phyloP scores from a whole-genome alignment of 2,113 vertebrate species.

The Varanus salvator region DNA sequence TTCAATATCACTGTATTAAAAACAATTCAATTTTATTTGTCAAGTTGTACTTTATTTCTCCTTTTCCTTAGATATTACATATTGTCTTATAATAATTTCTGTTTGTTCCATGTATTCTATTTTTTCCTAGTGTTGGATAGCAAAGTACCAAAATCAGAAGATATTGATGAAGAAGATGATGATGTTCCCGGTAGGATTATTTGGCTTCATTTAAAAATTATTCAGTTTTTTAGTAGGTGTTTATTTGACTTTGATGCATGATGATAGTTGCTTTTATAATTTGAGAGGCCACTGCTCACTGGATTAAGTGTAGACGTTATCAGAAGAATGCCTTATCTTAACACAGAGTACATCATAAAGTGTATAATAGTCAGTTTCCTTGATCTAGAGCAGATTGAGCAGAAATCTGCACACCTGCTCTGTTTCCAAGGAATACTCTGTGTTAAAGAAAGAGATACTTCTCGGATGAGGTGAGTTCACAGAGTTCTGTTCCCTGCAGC shows the following conservation, averaged over 20 bases:
- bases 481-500: not conserved
- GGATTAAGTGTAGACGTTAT: not conserved
- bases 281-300: not conserved
- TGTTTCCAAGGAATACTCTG: not conserved
- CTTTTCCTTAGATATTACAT: not conserved
- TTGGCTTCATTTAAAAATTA: not conserved
- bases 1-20: not conserved
- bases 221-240: not conserved
- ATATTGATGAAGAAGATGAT: constrained; percentile 97
- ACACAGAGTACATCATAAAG: not conserved
- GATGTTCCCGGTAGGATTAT: constrained; percentile 90
- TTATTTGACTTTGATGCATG: not conserved
- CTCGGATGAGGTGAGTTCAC: not conserved
- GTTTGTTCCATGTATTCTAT: constrained; percentile 18
- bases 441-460: not conserved
- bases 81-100: not conserved
- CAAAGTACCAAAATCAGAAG: constrained; percentile 96
- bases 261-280: not conserved
- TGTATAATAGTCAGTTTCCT: not conserved
- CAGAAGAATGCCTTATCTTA: not conserved
- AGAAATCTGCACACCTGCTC: not conserved
- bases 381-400: not conserved
- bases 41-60: not conserved
- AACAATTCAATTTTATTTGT: not conserved
- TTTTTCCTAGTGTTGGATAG: constrained; percentile 85